Evolutionary conservation across 1,140 invertebrate genomes (phyloP), one percentile per base, ranked within the genome.

Genomic region (Atta texana): DNA sequence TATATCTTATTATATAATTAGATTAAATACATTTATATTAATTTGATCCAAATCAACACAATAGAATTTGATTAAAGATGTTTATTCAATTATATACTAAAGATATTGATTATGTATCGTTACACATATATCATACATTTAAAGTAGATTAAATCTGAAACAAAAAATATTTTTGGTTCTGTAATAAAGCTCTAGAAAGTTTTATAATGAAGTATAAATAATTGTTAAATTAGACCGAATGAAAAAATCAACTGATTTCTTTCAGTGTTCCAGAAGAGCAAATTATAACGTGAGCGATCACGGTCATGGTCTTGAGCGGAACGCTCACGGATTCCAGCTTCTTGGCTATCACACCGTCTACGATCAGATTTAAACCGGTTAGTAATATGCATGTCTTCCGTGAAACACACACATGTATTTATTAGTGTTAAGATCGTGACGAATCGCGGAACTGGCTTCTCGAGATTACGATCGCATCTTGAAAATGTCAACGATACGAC

Each of bases 351-450:
- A 66, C 51, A 57, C 55, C 53, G 72, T 89, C 85, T 80, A 68
- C 84, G 49, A 89, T 90, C 82, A 78, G 69, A 85, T 72, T 82
- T 71, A 89, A 89, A 80, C 31, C 85, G 57, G 85, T 89, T 53
- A 57, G 61, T 66, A 55, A 64, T 24, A 51, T 51, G 39, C 2
- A 10, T 14, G 7, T 59, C 24, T 68, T 44, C 14, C 3, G 21
- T 21, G 7, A 8, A 8, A 57, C 18, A 21, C 6, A 66, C 18
- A 21, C 16, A 7, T 28, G 24, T 49, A 68, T 80, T 21, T 51
- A 31, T 53, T 66, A 28, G 55, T 18, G 3, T 59, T 51, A 44
- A 28, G 28, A 57, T 7, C 55, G 68, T 61, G 18, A 61, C 53
- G 44, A 59, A 55, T 44, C 12, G 28, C 18, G 16, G 24, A 24